Percentiles rank a stretch among this genome's conserved stretches.
Conservation (phyloP, 1,140 invertebrate species). For the Zaprionus gabonicus region DNA sequence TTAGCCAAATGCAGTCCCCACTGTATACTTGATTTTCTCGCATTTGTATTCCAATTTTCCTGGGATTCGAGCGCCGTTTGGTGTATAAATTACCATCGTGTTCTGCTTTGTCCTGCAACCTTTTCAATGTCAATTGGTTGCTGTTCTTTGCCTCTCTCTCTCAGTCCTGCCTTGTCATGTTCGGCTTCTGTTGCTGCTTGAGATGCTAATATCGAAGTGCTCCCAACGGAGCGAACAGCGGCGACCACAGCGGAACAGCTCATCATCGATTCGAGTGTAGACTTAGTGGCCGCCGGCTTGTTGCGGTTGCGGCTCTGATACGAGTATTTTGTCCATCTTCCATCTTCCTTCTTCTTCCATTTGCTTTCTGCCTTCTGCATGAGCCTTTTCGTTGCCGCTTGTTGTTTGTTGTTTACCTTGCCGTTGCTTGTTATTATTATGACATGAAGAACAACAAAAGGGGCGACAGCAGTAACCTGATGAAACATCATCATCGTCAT, state of each 20-base stretch:
- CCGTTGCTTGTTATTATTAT: constrained; percentile 61
- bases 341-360: not conserved
- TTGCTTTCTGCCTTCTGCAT: not conserved
- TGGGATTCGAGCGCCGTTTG: constrained; percentile 13
- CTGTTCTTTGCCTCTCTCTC: constrained; percentile 10
- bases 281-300: not conserved
- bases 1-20: not conserved
- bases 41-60: constrained; percentile 67
- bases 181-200: constrained; percentile 40
- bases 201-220: constrained; percentile 38
- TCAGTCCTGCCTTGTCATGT: not conserved
- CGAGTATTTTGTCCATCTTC: constrained; percentile 1
- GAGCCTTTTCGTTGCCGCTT: constrained; percentile 52
- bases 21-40: constrained; percentile 32
- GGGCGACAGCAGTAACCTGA: constrained; percentile 9
- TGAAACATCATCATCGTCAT: constrained; percentile 33
- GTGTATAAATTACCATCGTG: constrained; percentile 62
- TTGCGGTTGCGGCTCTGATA: constrained; percentile 2
- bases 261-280: constrained; percentile 6
- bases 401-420: constrained; percentile 66
- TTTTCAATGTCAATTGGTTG: constrained; percentile 74
- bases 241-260: constrained; percentile 17
- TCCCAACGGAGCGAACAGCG: constrained; percentile 31
- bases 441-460: constrained; percentile 55
- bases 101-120: constrained; percentile 46